Base-by-base conservation (phyloP, 2,888 invertebrate genomes). In the Phyto melanocephala region DNA sequence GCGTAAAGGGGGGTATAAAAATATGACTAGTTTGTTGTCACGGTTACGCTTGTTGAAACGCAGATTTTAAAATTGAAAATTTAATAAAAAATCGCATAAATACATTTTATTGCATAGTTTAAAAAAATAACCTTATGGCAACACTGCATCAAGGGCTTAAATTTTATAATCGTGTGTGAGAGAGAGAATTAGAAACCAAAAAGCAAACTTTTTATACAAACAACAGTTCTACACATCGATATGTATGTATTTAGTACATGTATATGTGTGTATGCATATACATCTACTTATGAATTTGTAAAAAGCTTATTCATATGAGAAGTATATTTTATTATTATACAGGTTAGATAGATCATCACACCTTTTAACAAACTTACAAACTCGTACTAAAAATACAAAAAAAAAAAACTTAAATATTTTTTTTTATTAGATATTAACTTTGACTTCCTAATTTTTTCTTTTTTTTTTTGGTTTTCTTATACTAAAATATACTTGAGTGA, bases 101-200 rank as follows among this genome's bases (percentile, higher is more conserved):
- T n/a, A n/a, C n/a, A n/a, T n/a, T n/a, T n/a, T n/a, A n/a, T n/a
- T n/a, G n/a, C n/a, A 28, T 28, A 28, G 3, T 3, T 28, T 5
- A 28, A 5, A 28, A 28, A 28, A 28, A 28, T 5, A 28, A 28
- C 28, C 6, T 28, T 28, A 28, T 28, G 28, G 28, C 28, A 28
- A 28, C 28, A 28, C 28, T 50, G 47, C 47, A 56, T 24, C 56
- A 45, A 56, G 56, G 56, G 70, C 70, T 70, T 40, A 70, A 70
- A 13, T 45, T 45, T 17, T 28, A 33, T 33, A 40, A 60, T 5
- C 5, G 67, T 56, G 24, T 56, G 24, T 24, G n/a, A n/a, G 65
- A 33, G 24, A 40, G 52, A 24, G 52, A n/a, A 15, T 15, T 17
- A 22, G 24, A 67, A 4, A 17, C n/a, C 17, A 28, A 20, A 11